Base-by-base conservation (phyloP, 2,113 vertebrate genomes). In the Sorex araneus region DNA sequence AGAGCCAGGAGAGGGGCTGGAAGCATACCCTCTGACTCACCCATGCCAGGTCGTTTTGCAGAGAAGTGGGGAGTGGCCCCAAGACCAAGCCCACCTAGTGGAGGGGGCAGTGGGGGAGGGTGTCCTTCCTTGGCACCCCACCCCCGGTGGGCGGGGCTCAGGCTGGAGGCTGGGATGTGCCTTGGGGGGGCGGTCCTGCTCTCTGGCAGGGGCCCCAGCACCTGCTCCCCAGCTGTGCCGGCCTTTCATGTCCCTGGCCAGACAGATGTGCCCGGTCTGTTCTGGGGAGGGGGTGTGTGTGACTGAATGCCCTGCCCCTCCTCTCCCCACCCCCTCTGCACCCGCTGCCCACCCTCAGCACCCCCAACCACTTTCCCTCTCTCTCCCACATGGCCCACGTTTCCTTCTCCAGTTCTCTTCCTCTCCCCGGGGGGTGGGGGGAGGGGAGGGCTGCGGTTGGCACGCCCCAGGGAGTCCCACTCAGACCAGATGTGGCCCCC, bases 141-240 rank as follows among this genome's bases (percentile, higher is more conserved):
- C 15, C 57, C 57, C 18, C 5, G 12, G 57, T 60, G 18, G 57
- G 57, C 47, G 10, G 57, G 57, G 57, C 54, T 60, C 57, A 60
- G 18, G 57, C 57, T 23, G 57, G 57, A 60, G 54, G 57, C 57
- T 13, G n/a, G n/a, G 15, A 16, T 45, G 74, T 63, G 77, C 64
- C 47, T 60, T 87, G 43, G 3, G 63, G 30, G 70, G 30, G 50
- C 70, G 82, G 57, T 5, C 23, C 57, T 23, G 57, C 18, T 32
- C 60, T 71, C 85, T 88, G 93, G 78, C 92, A 47, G 19, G 43
- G 40, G 25, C 40, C 71, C 43, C 57, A 34, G 82, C 94, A 96
- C 92, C 97, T 97, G 95, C 82, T 94, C 66, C 36, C 94, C 96
- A 97, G 92, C 96, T 96, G 96, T 88, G 67, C 81, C 47, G 18